Evolutionary conservation across 92 coral and sea anemone genomes (phyloP).

Genomic region (Paramuricea clavata): DNA sequence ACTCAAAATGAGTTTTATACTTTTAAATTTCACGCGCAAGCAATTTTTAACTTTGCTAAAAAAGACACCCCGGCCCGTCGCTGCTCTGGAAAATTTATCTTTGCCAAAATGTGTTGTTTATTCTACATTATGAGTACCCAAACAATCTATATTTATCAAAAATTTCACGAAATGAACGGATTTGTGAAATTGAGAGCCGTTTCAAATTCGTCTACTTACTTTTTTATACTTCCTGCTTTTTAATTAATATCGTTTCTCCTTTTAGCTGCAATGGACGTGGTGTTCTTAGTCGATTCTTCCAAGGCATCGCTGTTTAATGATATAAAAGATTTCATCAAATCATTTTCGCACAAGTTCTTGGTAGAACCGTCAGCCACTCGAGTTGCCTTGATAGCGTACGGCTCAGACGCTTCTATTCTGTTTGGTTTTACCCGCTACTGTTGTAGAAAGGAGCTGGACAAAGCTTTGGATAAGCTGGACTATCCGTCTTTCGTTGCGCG

Average conservation of each 20-base stretch:
- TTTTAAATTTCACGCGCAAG: too few relatives aligned
- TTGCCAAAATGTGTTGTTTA: too few relatives aligned
- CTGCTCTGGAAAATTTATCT: too few relatives aligned
- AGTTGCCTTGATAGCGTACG: slow-evolving; percentile 38
- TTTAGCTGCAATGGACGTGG: slow-evolving; percentile 42
- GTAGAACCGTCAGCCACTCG: slow-evolving; percentile 25
- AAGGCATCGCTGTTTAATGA: slow-evolving; percentile 31
- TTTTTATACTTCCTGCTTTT: neutral
- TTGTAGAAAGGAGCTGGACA: slow-evolving; percentile 40
- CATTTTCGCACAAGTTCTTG: slow-evolving; percentile 40
- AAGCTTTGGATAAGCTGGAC: slow-evolving; percentile 28
- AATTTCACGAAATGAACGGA: too few relatives aligned
- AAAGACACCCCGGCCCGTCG: too few relatives aligned
- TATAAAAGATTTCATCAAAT: slow-evolving; percentile 40
- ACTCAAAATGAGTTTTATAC: too few relatives aligned
- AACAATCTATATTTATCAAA: too few relatives aligned
- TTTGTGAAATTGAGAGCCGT: too few relatives aligned
- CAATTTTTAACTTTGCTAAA: too few relatives aligned
- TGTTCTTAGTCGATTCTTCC: slow-evolving; percentile 20
- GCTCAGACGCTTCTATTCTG: slow-evolving; percentile 39
- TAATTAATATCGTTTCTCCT: neutral
- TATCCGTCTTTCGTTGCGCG: slow-evolving; percentile 43
- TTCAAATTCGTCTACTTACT: too few relatives aligned
- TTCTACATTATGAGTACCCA: too few relatives aligned
- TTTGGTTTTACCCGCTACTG: slow-evolving; percentile 38